A percentile compares a stretch with the other conserved stretches of the same genome.
Evolutionary conservation across 2,113 vertebrate species (phyloP).

Genomic region (Struthidea cinerea): DNA sequence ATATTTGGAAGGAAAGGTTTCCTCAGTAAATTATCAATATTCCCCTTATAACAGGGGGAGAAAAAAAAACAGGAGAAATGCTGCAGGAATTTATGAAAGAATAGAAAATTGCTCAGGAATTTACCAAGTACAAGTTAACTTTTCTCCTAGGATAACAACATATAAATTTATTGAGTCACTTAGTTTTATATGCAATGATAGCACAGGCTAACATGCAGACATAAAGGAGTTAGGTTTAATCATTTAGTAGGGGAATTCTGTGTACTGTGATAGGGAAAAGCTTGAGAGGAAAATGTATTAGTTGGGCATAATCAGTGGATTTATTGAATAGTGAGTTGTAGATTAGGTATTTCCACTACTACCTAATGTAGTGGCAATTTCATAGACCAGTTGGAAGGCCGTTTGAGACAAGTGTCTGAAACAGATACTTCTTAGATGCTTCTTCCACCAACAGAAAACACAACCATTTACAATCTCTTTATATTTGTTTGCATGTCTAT

Average conservation of each 20-base stretch:
- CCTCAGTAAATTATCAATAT: not conserved
- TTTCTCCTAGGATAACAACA: not conserved
- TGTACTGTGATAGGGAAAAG: not conserved
- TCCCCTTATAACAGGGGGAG: not conserved
- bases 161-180: not conserved
- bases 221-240: not conserved
- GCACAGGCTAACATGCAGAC: not conserved
- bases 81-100: not conserved
- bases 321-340: not conserved
- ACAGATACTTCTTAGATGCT: not conserved
- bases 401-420: not conserved
- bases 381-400: not conserved
- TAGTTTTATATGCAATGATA: not conserved
- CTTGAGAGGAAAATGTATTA: not conserved
- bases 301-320: not conserved
- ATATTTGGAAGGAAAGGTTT: not conserved
- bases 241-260: not conserved
- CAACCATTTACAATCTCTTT: not conserved
- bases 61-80: not conserved
- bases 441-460: not conserved
- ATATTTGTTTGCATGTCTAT: not conserved
- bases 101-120: not conserved
- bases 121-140: not conserved
- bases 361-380: not conserved
- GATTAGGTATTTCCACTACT: not conserved